phyloP scores from a whole-genome alignment of 2,797 vertebrate species.

The Cossypha polioptera region DNA sequence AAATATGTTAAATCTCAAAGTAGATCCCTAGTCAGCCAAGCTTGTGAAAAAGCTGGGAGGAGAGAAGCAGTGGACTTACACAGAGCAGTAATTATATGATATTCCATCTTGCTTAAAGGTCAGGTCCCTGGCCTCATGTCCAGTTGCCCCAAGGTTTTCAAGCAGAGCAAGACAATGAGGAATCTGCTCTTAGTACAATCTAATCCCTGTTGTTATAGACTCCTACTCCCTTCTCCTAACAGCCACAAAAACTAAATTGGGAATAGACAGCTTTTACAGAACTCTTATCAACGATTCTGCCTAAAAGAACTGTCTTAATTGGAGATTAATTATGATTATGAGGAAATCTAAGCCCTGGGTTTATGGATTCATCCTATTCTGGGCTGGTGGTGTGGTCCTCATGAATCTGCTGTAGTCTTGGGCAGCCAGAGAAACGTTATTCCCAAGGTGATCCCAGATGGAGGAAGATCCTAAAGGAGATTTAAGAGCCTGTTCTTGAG shows the following conservation, averaged over 20 bases:
- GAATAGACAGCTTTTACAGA: background rate
- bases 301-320: background rate
- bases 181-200: background rate
- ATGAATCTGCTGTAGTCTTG: background rate
- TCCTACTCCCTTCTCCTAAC: background rate
- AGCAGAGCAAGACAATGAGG: background rate
- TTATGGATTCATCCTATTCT: background rate
- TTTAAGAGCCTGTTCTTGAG: background rate
- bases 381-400: background rate
- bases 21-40: background rate
- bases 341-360: background rate
- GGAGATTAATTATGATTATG: background rate
- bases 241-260: background rate
- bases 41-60: background rate
- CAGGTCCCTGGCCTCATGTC: background rate
- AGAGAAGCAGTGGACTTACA: background rate
- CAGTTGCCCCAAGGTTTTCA: background rate
- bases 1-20: background rate
- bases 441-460: background rate
- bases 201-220: background rate
- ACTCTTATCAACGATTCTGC: background rate
- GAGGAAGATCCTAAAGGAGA: background rate
- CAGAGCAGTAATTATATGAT: background rate
- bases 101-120: background rate
- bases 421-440: background rate